Evolutionary conservation across 2,888 invertebrate species (phyloP).

Genomic region (Torymus texanus): DNA sequence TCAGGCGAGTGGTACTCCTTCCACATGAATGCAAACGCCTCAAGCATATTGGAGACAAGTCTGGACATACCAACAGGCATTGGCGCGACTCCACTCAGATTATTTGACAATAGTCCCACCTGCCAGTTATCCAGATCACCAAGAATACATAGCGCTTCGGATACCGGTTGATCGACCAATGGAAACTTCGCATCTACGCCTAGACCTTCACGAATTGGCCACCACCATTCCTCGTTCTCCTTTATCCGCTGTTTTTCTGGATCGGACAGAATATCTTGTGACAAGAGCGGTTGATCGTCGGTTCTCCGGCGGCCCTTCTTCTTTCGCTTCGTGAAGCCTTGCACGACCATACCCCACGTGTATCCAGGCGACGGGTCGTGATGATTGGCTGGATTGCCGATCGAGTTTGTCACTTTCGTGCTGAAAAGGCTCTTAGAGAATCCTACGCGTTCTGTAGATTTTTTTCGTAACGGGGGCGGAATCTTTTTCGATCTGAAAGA

Average conservation of each 20-base stretch:
- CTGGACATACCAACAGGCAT: slow-evolving; percentile 86
- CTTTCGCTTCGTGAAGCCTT: slow-evolving; percentile 76
- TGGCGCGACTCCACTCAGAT: slow-evolving; percentile 69
- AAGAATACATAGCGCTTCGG: slow-evolving; percentile 88
- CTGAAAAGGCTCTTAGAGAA: slow-evolving; percentile 67
- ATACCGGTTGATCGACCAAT: slow-evolving; percentile 81
- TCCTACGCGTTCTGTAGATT: slow-evolving; percentile 62
- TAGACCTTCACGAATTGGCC: slow-evolving; percentile 69
- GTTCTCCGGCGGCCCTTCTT: slow-evolving; percentile 59
- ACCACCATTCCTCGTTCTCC: slow-evolving; percentile 65
- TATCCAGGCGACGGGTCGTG: slow-evolving; percentile 60
- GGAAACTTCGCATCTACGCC: slow-evolving; percentile 68
- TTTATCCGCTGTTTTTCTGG: slow-evolving; percentile 8
- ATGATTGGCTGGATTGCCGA: not conserved
- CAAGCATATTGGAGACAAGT: slow-evolving; percentile 88
- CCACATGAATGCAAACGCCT: slow-evolving; percentile 86
- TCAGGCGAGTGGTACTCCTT: slow-evolving; percentile 84
- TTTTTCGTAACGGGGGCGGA: slow-evolving; percentile 49
- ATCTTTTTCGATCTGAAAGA: slow-evolving; percentile 65
- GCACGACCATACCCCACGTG: slow-evolving; percentile 80
- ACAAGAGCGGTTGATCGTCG: slow-evolving; percentile 37
- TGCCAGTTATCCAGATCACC: slow-evolving; percentile 89
- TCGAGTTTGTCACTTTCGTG: slow-evolving; percentile 32
- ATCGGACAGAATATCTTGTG: slow-evolving; percentile 23
- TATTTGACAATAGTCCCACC: slow-evolving; percentile 71